These are phyloP conservation scores for Euclidia mi DNA, from an alignment of 2,888 invertebrate genomes.

Conservation along the genomic window DNA sequence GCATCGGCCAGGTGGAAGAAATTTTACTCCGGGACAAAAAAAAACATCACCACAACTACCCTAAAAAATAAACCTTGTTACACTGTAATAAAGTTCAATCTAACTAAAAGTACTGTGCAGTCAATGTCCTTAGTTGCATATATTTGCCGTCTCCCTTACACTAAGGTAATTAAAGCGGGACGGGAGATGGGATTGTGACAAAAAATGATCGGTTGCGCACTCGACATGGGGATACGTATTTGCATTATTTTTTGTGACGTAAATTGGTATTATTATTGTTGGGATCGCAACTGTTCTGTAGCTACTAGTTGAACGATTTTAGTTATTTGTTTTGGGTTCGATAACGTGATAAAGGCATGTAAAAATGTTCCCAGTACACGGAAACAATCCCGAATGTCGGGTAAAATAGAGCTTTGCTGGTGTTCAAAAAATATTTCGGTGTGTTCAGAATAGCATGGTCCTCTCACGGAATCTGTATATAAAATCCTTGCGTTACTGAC, in stretches of 20 bases:
- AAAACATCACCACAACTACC: constrained; percentile 27
- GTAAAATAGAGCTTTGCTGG: too few species aligned
- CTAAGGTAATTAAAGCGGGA: constrained; percentile 19
- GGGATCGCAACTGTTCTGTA: too few species aligned
- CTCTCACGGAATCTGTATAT: too few species aligned
- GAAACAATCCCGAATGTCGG: too few species aligned
- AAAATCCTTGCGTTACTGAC: too few species aligned
- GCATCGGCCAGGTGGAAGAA: constrained; percentile 52
- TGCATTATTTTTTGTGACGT: constrained; percentile 38
- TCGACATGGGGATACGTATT: constrained; percentile 32
- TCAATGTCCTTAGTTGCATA: constrained; percentile 16
- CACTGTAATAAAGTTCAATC: not conserved
- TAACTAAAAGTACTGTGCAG: not conserved
- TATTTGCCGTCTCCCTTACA: constrained; percentile 29
- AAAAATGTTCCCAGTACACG: too few species aligned
- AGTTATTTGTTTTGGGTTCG: too few species aligned
- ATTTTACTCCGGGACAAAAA: constrained; percentile 18
- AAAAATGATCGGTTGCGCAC: constrained; percentile 55
- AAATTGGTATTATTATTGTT: constrained; percentile 1
- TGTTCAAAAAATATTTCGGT: too few species aligned
- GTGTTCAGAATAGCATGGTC: too few species aligned
- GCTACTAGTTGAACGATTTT: too few species aligned
- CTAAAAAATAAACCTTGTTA: not conserved
- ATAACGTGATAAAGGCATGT: too few species aligned
- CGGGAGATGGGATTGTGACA: constrained; percentile 40